These are phyloP conservation scores for Pionites leucogaster DNA, from an alignment of 2,113 vertebrate species.

Conservation along the genomic window DNA sequence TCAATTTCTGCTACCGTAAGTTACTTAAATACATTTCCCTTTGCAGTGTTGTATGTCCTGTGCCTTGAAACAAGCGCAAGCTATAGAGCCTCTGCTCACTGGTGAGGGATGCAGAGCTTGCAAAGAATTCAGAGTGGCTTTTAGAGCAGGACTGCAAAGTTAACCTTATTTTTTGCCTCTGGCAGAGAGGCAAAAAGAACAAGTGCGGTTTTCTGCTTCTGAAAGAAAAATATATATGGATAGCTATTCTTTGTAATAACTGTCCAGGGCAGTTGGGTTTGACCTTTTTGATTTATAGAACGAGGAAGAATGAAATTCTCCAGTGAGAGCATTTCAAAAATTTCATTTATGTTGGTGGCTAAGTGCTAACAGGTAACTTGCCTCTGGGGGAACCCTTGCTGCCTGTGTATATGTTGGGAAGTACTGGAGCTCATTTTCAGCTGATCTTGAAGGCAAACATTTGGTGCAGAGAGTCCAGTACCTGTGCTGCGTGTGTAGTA, in stretches of 20 bases:
- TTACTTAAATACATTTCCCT: not conserved
- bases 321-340: not conserved
- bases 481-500: rapidly evolving
- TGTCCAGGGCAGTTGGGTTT: not conserved
- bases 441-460: not conserved
- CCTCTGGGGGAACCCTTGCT: not conserved
- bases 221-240: not conserved
- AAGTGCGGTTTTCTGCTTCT: not conserved
- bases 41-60: not conserved
- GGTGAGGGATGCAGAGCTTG: not conserved
- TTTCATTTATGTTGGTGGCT: not conserved
- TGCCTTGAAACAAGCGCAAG: not conserved
- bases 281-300: not conserved
- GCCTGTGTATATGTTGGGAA: not conserved
- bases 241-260: not conserved
- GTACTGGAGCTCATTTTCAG: not conserved
- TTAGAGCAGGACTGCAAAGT: not conserved
- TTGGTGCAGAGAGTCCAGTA: not conserved
- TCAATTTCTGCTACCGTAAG: not conserved
- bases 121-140: not conserved
- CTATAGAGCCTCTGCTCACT: not conserved
- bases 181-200: not conserved
- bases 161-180: not conserved
- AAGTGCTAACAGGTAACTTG: not conserved
- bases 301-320: not conserved